Evolutionary conservation across 2,888 invertebrate genomes (phyloP).

Genomic region (Philereme transversata): DNA sequence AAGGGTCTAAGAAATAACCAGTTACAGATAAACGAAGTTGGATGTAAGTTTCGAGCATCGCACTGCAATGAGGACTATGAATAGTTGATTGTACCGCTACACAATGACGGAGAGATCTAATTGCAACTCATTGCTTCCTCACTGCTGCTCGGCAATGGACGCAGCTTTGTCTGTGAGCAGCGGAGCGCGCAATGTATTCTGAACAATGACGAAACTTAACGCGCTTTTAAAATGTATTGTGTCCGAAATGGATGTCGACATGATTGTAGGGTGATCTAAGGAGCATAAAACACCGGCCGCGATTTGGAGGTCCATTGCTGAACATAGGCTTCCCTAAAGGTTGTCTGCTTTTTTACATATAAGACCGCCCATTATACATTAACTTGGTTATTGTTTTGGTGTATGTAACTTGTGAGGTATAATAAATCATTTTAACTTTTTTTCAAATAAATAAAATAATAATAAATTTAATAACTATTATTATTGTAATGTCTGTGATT

Average conservation of each 20-base stretch:
- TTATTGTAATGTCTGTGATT: too few species aligned
- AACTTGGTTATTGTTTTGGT: too few species aligned
- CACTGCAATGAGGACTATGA: background rate
- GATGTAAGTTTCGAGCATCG: background rate
- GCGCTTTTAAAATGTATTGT: constrained; percentile 10
- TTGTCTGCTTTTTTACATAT: too few species aligned
- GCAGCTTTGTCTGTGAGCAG: constrained; percentile 15
- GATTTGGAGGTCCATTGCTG: too few species aligned
- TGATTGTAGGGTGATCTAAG: too few species aligned
- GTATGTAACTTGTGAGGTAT: too few species aligned
- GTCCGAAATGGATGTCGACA: constrained; percentile 1
- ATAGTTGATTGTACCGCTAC: background rate
- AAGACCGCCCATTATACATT: too few species aligned
- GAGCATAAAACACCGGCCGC: too few species aligned
- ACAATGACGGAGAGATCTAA: constrained; percentile 8
- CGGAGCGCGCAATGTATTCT: constrained; percentile 20
- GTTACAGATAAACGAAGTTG: background rate
- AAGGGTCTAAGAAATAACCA: background rate
- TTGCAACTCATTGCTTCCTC: constrained; percentile 18
- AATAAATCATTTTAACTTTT: too few species aligned
- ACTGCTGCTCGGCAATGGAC: constrained; percentile 14
- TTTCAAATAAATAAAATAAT: too few species aligned
- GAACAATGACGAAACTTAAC: constrained; percentile 10
- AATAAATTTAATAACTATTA: too few species aligned
- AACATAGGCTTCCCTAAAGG: too few species aligned